Base-by-base conservation (phyloP, 1,140 invertebrate genomes). In the Drosophila seguyi region DNA sequence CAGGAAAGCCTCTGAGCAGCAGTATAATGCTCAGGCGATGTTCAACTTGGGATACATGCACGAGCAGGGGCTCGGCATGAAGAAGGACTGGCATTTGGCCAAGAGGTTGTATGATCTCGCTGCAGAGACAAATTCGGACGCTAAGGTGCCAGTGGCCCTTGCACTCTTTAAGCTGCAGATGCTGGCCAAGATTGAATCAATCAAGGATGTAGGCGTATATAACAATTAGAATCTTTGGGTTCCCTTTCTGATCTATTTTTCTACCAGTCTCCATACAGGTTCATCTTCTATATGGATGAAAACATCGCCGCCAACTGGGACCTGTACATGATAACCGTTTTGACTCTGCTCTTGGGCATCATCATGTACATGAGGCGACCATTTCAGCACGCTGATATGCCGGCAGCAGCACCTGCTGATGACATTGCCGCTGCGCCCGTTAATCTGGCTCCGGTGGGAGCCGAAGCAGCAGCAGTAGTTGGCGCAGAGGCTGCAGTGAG, bases 11-110 rank as follows among this genome's bases (percentile, higher is more conserved):
- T 98, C 98, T 2, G 99, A 99, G 65, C 97, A 98, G 76, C 97
- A 99, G 79, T 96, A 98, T 86, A 99, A 98, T 94, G 97, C 99
- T 1, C 99, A 99, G 92, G 99, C 99, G 7, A 99, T 99, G 96
- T 99, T 99, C 92, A 99, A 99, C 94, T 94, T 99, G 47, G 99
- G 98, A 4, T 99, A 99, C 92, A 99, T 99, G 99, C 98, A 99
- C 93, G 99, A 99, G 93, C 97, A 97, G 85, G 99, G 99, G 0
- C 94, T 99, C 20, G 99, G 99, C 6, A 96, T 99, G 93, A 94
- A 95, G 6, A 94, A 94, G 69, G 96, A 97, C 93, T 95, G 96
- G 79, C 96, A 97, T 93, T 93, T 97, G 36, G 96, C 96, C 4
- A 97, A 97, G 93, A 94, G 99, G 47, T 99, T 98, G 92, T 99